Base-by-base conservation (phyloP, 2,113 vertebrate species). In the Sinocyclocheilus grahami region DNA sequence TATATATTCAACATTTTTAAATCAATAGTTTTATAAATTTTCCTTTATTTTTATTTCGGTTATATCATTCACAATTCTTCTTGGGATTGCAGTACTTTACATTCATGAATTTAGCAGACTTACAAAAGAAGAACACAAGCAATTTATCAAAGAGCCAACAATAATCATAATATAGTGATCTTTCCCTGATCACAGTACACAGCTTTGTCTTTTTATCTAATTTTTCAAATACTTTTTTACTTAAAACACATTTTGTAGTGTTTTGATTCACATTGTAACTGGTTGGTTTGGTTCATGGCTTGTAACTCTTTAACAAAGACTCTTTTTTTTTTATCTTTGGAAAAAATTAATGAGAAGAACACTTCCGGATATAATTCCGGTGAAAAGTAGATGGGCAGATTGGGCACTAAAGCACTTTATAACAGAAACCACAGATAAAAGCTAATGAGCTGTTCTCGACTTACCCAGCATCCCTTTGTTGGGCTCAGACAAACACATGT, bases 381-480 rank as follows among this genome's bases (percentile, higher is more conserved):
- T 27, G 27, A 30, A 30, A 33, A 16, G 30, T 33, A 0, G 27
- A 69, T 3, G 13, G 14, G 24, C 6, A 69, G 0, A 13, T 33
- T 2, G 12, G 12, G n/a, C 13, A 67, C 5, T 18, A 30, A 8
- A 18, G 18, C 18, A 10, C 69, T 72, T 10, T 11, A 84, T 0
- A 42, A 13, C 33, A 63, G 6, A 63, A 79, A 39, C 22, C 37
- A 27, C 12, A 39, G 2, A 33, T 58, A 14, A 37, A 78, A 42
- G 20, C 22, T n/a, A 7, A 24, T n/a, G 7, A 67, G 39, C 78
- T 62, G 20, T 55, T 24, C 0, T 58, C 85, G 24, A 90, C 96
- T 98, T 95, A 99, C 98, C 98, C 91, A 99, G 96, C 98, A 98
- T 99, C 90, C 98, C 98, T 91, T 98, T 99, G 94, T 99, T 99